Conservation (phyloP, 2,888 invertebrate species). For the Alsophila aescularia region DNA sequence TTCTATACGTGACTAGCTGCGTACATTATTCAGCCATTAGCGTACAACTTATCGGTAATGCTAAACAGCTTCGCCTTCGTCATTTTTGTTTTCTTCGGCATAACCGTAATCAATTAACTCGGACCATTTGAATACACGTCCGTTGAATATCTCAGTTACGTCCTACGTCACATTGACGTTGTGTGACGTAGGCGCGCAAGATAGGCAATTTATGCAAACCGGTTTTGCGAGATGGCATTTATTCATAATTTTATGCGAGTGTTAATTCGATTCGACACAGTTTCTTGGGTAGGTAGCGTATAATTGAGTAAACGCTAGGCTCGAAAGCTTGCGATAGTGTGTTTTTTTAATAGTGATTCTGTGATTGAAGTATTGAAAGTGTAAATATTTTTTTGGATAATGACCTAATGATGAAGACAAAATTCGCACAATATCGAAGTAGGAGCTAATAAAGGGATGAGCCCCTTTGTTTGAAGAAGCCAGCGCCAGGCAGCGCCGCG, state of each 20-base stretch:
- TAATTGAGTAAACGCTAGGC: neutral
- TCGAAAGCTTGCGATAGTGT: no score
- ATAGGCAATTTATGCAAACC: slow-evolving; percentile 24
- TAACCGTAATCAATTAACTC: slow-evolving; percentile 37
- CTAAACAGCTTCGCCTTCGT: slow-evolving; percentile 39
- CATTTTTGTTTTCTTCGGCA: slow-evolving; percentile 43
- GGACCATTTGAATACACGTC: slow-evolving; percentile 22
- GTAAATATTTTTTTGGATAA: neutral
- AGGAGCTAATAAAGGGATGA: no score
- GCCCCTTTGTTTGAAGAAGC: no score
- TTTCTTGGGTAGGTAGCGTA: slow-evolving; percentile 25
- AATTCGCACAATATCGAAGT: no score
- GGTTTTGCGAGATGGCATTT: slow-evolving; percentile 25
- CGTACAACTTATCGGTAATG: slow-evolving; percentile 50
- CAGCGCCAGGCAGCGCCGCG: no score
- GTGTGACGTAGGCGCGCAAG: slow-evolving; percentile 18
- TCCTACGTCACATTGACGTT: slow-evolving; percentile 26
- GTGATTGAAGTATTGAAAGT: no score
- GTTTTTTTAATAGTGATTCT: no score
- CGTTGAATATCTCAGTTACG: slow-evolving; percentile 16
- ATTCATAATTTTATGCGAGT: slow-evolving; percentile 20
- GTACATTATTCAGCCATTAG: slow-evolving; percentile 68
- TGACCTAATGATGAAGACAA: no score
- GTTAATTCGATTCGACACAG: slow-evolving; percentile 38
- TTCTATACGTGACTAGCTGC: slow-evolving; percentile 64